These are phyloP conservation scores for Pomacea maculata DNA, from an alignment of 1,140 invertebrate genomes.

Conservation along the genomic window DNA sequence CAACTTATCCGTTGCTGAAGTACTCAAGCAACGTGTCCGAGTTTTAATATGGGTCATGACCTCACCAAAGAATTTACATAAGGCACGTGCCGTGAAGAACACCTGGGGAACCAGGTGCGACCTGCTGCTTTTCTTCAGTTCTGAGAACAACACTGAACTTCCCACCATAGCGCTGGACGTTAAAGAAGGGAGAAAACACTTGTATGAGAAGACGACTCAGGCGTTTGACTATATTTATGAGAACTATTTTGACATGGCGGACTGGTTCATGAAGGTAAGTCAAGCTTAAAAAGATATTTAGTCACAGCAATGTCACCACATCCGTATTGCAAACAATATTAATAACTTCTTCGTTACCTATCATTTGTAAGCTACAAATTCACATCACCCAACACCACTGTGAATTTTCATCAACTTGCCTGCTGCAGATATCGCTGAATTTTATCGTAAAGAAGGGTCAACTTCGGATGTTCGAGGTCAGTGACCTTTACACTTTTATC, in stretches of 20 bases:
- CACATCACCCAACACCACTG: too few species aligned
- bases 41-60: slow-evolving; percentile 97
- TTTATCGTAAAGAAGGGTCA: too few species aligned
- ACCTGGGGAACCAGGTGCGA: slow-evolving; percentile 69
- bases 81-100: slow-evolving; percentile 89
- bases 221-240: slow-evolving; percentile 77
- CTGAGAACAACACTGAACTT: slow-evolving; percentile 71
- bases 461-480: too few species aligned
- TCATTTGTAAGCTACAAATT: too few species aligned
- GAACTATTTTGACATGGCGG: slow-evolving; percentile 50
- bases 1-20: slow-evolving; percentile 72
- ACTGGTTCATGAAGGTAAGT: slow-evolving; percentile 50
- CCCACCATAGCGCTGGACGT: slow-evolving; percentile 67
- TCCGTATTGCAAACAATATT: too few species aligned
- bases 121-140: slow-evolving; percentile 88
- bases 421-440: too few species aligned
- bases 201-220: slow-evolving; percentile 97
- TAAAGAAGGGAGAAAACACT: slow-evolving; percentile 84
- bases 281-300: slow-evolving; percentile 15
- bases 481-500: too few species aligned
- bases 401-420: too few species aligned
- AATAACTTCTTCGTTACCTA: too few species aligned
- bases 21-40: slow-evolving; percentile 72
- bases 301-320: too few species aligned
- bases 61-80: slow-evolving; percentile 86